Evolutionary conservation across 2,113 vertebrate genomes (phyloP), one percentile per base, ranked within the genome.

Genomic region (Cyprinodon brontotheroides): DNA sequence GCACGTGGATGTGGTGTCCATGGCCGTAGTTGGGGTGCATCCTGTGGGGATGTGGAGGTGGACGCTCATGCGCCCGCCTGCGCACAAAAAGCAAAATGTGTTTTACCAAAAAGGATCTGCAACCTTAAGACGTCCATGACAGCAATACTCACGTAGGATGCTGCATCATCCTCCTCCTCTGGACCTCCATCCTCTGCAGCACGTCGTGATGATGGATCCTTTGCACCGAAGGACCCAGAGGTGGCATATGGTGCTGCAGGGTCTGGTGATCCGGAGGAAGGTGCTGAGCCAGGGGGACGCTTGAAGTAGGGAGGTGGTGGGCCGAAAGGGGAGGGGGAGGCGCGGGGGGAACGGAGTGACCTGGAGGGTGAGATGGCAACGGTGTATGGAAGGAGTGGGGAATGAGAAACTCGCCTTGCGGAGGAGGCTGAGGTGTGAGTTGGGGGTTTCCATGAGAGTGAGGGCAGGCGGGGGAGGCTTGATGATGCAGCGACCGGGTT

Each of bases 1-100:
- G 98, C 87, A 99, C 98, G 59, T 99, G 98, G 89, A 99, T 99
- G 91, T 99, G 98, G 93, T 99, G 98, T 62, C 98, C 98, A 0
- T 99, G 98, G 67, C 98, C 98, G 2, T 99, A 99, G 89, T 99
- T 99, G 59, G 98, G 98, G 87, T 99, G 98, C 98, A 99, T 99
- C 92, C 98, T 96, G 89, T 99, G 98, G 36, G 98, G 98, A 87
- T 99, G 98, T 0, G 97, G 98, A 36, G 98, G 98, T 37, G 98
- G 98, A 38, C 98, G 96, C 90, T 99, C 98, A 57, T 99, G 98
- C 88, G 97, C 98, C 87, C 98, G 95, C 80, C 98, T 99, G 82
- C 65, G 72, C 72, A 63, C 59, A 53, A 39, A 36, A 47, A 61
- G 36, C 0, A 53, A 47, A 1, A 36, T 22, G 65, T 0, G 63